phyloP scores from a whole-genome alignment of 2,113 vertebrate species.

The Aythya baeri region DNA sequence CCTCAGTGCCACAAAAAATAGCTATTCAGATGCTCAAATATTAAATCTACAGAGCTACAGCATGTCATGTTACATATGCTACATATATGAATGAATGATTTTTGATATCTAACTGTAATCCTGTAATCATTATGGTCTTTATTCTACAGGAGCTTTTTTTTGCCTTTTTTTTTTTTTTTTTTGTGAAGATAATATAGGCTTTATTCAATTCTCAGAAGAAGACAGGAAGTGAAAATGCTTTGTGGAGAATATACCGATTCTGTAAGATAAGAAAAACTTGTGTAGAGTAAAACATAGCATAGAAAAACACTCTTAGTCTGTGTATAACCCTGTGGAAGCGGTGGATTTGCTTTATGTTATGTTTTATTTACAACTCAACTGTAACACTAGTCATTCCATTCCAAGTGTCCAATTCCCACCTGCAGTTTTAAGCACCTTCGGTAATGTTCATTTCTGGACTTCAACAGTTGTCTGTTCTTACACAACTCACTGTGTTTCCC shows the following conservation, averaged over 20 bases:
- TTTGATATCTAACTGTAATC: background rate
- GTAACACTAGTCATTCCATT: background rate
- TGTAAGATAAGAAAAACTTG: background rate
- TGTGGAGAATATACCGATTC: background rate
- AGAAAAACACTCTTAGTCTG: background rate
- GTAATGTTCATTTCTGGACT: background rate
- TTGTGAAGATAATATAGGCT: background rate
- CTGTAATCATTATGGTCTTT: background rate
- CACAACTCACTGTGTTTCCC: background rate
- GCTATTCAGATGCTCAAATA: background rate
- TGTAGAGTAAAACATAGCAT: background rate
- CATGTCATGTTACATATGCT: background rate
- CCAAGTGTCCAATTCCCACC: background rate
- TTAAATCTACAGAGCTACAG: background rate
- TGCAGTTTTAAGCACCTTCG: background rate
- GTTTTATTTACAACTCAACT: background rate
- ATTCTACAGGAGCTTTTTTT: background rate
- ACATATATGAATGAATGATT: background rate
- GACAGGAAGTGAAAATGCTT: background rate
- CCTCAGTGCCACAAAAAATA: background rate
- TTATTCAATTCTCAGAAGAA: background rate
- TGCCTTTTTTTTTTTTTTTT: too few species aligned
- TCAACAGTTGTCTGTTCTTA: background rate
- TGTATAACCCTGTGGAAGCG: background rate
- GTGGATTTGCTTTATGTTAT: background rate